Percentiles rank a stretch among this genome's conserved stretches.
phyloP scores from a whole-genome alignment of 2,113 vertebrate genomes.

The Nerophis lumbriciformis region DNA sequence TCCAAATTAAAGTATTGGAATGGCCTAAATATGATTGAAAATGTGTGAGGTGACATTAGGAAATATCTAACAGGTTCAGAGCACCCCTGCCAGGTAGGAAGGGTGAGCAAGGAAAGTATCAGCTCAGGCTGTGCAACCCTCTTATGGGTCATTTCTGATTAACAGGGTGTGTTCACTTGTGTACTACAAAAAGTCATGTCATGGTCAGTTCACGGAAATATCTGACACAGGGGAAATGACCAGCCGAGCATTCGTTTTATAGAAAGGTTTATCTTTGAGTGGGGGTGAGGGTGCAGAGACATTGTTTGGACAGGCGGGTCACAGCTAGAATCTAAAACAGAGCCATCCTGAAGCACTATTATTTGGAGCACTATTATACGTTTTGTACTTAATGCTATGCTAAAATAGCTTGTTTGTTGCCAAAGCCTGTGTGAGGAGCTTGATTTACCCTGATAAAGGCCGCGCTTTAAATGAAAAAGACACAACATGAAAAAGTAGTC shows the following conservation, averaged over 20 bases:
- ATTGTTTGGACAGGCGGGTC: slow-evolving; percentile 10
- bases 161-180: background rate
- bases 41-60: too few species aligned
- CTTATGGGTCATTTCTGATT: too few species aligned
- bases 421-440: too few species aligned
- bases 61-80: too few species aligned
- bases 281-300: slow-evolving; percentile 4
- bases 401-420: background rate
- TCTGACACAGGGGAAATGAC: slow-evolving; percentile 3
- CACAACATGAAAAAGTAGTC: slow-evolving; percentile 26
- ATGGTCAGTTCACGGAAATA: slow-evolving; percentile 9
- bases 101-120: too few species aligned
- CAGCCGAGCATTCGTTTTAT: slow-evolving; percentile 7
- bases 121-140: too few species aligned
- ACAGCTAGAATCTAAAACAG: slow-evolving; percentile 21
- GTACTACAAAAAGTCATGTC: background rate
- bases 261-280: slow-evolving; percentile 6
- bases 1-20: too few species aligned
- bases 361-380: background rate
- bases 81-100: too few species aligned
- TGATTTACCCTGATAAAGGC: background rate
- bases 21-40: too few species aligned
- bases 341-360: background rate
- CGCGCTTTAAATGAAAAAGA: slow-evolving; percentile 25
- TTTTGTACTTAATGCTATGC: background rate